Evolutionary conservation across 2,113 vertebrate genomes (phyloP).

Genomic region (Bagarius yarrelli): DNA sequence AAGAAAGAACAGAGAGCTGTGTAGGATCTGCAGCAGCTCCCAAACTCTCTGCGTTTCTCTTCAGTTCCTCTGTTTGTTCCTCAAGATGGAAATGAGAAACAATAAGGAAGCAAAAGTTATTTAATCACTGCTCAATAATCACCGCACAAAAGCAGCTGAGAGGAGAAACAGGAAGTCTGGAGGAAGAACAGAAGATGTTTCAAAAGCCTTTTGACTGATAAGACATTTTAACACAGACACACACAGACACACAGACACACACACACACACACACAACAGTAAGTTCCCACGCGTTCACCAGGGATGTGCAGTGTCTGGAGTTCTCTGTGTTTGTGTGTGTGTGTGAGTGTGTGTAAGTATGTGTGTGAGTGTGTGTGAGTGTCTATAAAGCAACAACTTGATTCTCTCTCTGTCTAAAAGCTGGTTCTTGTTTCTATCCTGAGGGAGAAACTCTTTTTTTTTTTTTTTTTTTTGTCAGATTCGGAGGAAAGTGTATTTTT

Average conservation of each 20-base stretch:
- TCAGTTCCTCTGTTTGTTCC: not conserved
- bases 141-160: slow-evolving; percentile 4
- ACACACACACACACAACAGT: too few species aligned
- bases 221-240: too few species aligned
- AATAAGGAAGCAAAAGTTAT: not conserved
- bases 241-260: too few species aligned
- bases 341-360: not conserved
- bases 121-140: not conserved
- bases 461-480: too few species aligned
- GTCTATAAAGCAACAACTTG: not conserved
- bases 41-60: not conserved
- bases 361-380: not conserved
- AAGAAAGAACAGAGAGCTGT: not conserved
- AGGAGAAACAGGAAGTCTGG: not conserved
- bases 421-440: slow-evolving; percentile 41
- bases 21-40: not conserved
- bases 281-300: not conserved
- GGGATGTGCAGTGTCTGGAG: not conserved
- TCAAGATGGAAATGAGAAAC: not conserved
- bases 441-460: not conserved
- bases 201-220: slow-evolving; percentile 2
- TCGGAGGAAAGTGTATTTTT: slow-evolving; percentile 62
- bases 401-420: not conserved
- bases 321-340: not conserved
- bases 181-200: not conserved